phyloP scores from a whole-genome alignment of 2,888 invertebrate species.

The Polylopha cassiicola region DNA sequence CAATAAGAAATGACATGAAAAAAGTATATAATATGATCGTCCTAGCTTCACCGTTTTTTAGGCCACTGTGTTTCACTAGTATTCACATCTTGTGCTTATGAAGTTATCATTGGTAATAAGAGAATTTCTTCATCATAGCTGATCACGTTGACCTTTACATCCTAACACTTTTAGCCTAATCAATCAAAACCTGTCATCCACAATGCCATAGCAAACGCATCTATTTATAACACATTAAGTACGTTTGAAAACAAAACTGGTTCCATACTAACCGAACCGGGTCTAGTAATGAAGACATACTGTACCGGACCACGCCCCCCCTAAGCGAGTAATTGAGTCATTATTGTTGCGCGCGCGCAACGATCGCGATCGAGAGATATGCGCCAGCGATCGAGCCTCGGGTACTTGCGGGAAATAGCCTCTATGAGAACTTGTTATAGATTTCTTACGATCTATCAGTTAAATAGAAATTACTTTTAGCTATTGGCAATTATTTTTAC shows the following conservation, averaged over 20 bases:
- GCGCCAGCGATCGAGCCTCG: constrained; percentile 48
- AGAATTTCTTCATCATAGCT: too few species aligned
- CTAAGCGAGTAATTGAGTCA: constrained; percentile 78
- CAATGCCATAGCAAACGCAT: constrained; percentile 25
- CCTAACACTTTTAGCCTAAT: too few species aligned
- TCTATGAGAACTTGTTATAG: constrained; percentile 25
- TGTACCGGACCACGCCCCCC: constrained; percentile 59
- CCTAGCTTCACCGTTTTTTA: not conserved
- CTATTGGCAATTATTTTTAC: constrained; percentile 20
- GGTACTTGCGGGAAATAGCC: constrained; percentile 31
- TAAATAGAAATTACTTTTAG: constrained; percentile 22
- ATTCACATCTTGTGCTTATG: not conserved
- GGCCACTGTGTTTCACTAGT: not conserved
- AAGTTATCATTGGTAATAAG: too few species aligned
- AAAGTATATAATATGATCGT: too few species aligned
- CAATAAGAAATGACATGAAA: too few species aligned
- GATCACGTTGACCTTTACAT: too few species aligned
- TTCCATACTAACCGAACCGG: constrained; percentile 35
- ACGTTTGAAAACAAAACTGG: not conserved
- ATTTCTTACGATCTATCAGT: constrained; percentile 23
- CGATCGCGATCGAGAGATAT: constrained; percentile 56
- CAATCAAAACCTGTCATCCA: too few species aligned
- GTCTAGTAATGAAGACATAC: constrained; percentile 71
- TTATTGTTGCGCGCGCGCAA: constrained; percentile 69
- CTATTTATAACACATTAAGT: constrained; percentile 9